Evolutionary conservation across 1,140 invertebrate genomes (phyloP).

Genomic region (Rhynchophorus ferrugineus): DNA sequence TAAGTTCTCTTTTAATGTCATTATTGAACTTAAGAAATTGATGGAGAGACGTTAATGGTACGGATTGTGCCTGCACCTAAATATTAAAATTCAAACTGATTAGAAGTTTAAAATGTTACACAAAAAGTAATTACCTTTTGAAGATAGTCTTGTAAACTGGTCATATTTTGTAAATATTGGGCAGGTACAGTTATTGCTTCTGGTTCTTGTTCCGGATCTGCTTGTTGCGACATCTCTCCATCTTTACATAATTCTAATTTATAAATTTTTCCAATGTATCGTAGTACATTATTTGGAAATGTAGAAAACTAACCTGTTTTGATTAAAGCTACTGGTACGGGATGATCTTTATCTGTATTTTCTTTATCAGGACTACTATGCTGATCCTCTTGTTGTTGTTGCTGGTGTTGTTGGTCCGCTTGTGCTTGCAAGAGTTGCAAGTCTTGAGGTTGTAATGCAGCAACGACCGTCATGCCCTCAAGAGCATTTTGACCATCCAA

Average conservation of each 20-base stretch:
- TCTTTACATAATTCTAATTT: conserved; percentile 17
- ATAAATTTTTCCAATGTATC: not conserved
- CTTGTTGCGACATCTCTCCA: conserved; percentile 10
- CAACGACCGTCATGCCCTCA: conserved; percentile 56
- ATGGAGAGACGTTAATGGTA: conserved; percentile 44
- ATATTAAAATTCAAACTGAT: too few relatives aligned
- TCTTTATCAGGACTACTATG: conserved; percentile 24
- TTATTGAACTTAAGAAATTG: conserved; percentile 53
- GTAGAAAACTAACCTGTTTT: conserved; percentile 37
- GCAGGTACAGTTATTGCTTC: conserved; percentile 32
- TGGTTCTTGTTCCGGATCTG: conserved; percentile 10
- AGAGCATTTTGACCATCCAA: conserved; percentile 47
- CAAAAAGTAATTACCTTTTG: conserved; percentile 26
- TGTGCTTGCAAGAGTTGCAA: conserved; percentile 46
- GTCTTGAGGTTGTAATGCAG: conserved; percentile 57
- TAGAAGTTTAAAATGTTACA: not conserved
- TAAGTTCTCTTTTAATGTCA: conserved; percentile 45
- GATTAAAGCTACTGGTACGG: conserved; percentile 46
- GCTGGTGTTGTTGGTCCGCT: conserved; percentile 12
- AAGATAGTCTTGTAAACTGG: conserved; percentile 45
- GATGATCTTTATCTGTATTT: conserved; percentile 26
- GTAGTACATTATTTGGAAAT: too few relatives aligned
- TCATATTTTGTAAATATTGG: conserved; percentile 37
- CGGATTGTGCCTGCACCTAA: conserved; percentile 36
- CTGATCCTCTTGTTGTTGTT: conserved; percentile 57